Evolutionary conservation across 2,113 vertebrate genomes (phyloP).

Genomic region (Chaetodon trifascialis): DNA sequence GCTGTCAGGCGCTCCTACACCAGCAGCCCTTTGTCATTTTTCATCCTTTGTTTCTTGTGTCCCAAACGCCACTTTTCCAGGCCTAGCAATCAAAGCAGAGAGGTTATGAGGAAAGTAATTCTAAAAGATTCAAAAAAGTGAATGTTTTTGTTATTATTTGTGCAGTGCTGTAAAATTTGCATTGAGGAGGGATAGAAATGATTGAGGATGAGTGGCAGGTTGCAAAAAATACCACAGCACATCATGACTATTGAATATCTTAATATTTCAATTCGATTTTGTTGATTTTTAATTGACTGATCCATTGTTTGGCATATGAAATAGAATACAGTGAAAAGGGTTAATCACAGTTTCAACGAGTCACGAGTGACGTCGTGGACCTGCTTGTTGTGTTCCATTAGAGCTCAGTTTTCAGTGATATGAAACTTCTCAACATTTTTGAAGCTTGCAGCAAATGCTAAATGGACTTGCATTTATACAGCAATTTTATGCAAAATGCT

Average conservation of each 20-base stretch:
- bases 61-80: not conserved
- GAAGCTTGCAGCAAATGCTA: not conserved
- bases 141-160: no score
- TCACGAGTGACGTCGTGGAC: no score
- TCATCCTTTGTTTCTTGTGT: not conserved
- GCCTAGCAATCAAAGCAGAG: not conserved
- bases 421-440: not conserved
- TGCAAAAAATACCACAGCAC: not conserved
- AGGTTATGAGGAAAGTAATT: no score
- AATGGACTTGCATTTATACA: not conserved
- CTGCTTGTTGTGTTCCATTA: no score
- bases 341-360: not conserved
- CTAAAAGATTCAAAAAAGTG: no score
- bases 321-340: no score
- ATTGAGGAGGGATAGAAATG: no score
- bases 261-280: no score
- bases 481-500: not conserved
- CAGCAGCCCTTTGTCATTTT: conserved; percentile 8
- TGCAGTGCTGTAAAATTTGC: no score
- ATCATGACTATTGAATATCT: not conserved
- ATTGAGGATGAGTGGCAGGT: not conserved
- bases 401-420: not conserved
- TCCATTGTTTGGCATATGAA: no score
- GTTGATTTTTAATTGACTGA: no score
- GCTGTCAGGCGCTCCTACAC: not conserved